These are phyloP conservation scores for Drosophila takahashii DNA, from an alignment of 1,140 invertebrate genomes.

Conservation along the genomic window DNA sequence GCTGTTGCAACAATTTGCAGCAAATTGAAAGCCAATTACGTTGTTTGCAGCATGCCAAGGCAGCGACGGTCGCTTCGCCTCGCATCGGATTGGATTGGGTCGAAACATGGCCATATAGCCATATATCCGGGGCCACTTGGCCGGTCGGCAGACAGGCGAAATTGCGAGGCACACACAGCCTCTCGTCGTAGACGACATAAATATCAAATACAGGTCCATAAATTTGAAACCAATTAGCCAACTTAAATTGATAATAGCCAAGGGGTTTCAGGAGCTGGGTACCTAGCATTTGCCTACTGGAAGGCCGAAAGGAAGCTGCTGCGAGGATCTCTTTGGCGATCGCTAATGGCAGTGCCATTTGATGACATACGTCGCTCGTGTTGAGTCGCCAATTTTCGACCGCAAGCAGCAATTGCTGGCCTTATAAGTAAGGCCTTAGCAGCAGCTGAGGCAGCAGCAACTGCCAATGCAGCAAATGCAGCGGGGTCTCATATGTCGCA, in stretches of 20 bases:
- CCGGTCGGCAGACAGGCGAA: slow-evolving; percentile 17
- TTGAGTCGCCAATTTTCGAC: slow-evolving; percentile 73
- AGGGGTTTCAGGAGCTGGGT: slow-evolving; percentile 29
- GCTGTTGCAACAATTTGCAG: slow-evolving; percentile 83
- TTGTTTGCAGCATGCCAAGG: slow-evolving; percentile 81
- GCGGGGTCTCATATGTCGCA: slow-evolving; percentile 70
- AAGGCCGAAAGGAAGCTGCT: slow-evolving; percentile 47
- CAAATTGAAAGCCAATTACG: slow-evolving; percentile 83
- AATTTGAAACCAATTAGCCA: slow-evolving; percentile 84
- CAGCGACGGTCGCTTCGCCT: slow-evolving; percentile 27
- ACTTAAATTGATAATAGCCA: slow-evolving; percentile 83
- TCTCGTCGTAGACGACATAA: slow-evolving; percentile 73
- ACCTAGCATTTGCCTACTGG: slow-evolving; percentile 72
- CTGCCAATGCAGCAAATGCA: slow-evolving; percentile 1
- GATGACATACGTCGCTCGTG: slow-evolving; percentile 81
- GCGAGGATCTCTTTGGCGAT: slow-evolving; percentile 44
- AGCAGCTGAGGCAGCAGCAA: slow-evolving; percentile 4
- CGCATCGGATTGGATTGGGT: slow-evolving; percentile 20
- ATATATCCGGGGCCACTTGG: slow-evolving; percentile 4
- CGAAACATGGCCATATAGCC: background rate
- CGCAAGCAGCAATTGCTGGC: slow-evolving; percentile 76
- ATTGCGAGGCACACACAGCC: slow-evolving; percentile 30
- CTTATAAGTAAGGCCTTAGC: slow-evolving; percentile 62
- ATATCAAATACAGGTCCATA: slow-evolving; percentile 84
- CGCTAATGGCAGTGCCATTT: slow-evolving; percentile 78